phyloP scores from a whole-genome alignment of 2,888 invertebrate genomes.

The Nymphalis polychloros region DNA sequence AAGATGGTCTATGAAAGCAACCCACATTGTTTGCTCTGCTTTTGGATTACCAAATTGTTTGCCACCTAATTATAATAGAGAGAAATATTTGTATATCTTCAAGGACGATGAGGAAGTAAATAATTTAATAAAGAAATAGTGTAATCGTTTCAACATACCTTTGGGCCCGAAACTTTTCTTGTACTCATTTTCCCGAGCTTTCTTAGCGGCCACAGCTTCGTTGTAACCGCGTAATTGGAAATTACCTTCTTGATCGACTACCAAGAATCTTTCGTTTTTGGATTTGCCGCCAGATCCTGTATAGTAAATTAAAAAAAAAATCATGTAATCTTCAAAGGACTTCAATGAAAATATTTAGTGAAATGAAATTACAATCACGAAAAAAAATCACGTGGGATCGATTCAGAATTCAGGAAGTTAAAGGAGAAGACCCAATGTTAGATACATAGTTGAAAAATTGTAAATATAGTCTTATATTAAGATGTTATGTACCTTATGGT shows the following conservation, averaged over 20 bases:
- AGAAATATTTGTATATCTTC: neutral
- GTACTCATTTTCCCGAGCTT: conserved; percentile 67
- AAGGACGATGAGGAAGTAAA: too few species aligned
- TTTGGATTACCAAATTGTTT: conserved; percentile 77
- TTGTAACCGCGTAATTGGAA: conserved; percentile 86
- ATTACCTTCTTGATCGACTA: conserved; percentile 89
- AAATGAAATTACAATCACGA: neutral
- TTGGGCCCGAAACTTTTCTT: conserved; percentile 76
- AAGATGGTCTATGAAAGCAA: conserved; percentile 91
- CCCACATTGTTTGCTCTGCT: conserved; percentile 92
- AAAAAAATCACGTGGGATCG: too few species aligned
- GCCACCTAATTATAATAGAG: conserved; percentile 51
- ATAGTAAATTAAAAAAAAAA: neutral
- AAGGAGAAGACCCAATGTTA: too few species aligned
- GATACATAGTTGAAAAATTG: too few species aligned
- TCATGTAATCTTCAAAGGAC: conserved; percentile 17
- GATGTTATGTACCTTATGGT: too few species aligned
- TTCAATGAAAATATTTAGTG: neutral
- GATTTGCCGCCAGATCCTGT: conserved; percentile 86
- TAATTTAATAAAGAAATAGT: too few species aligned
- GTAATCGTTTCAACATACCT: too few species aligned
- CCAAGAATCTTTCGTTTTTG: conserved; percentile 87
- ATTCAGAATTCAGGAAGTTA: too few species aligned
- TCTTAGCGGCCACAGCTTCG: conserved; percentile 78
- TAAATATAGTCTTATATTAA: too few species aligned